A percentile compares a stretch with the other conserved stretches of the same genome.
These are phyloP conservation scores for Cebus imitator DNA, from an alignment of 2,113 vertebrate species.

Conservation along the genomic window DNA sequence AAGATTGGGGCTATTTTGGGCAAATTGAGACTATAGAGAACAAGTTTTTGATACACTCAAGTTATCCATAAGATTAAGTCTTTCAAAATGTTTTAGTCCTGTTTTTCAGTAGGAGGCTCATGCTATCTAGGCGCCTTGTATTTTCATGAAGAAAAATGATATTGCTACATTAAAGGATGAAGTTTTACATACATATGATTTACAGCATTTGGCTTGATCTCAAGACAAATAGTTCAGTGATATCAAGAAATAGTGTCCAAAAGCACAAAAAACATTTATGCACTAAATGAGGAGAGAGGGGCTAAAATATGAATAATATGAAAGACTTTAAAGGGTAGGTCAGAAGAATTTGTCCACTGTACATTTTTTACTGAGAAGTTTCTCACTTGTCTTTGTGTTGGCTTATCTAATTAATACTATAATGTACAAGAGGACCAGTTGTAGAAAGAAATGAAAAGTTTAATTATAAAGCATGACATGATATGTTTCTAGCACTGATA, in stretches of 20 bases:
- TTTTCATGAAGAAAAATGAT: conserved; percentile 74
- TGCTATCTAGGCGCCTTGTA: conserved; percentile 57
- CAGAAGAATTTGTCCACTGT: not conserved
- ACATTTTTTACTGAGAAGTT: conserved; percentile 39
- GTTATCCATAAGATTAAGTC: conserved; percentile 54
- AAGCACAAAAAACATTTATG: conserved; percentile 48
- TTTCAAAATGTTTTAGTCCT: conserved; percentile 47
- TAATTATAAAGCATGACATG: conserved; percentile 42
- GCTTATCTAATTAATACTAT: not conserved
- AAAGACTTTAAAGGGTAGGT: not conserved
- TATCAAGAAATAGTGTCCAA: conserved; percentile 48
- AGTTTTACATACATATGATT: conserved; percentile 65
- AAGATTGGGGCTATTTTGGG: not conserved
- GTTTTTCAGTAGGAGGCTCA: conserved; percentile 46
- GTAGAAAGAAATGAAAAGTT: conserved; percentile 40
- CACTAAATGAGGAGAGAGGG: conserved; percentile 1
- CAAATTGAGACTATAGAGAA: conserved; percentile 72
- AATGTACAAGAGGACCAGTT: conserved; percentile 12
- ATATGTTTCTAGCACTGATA: not conserved
- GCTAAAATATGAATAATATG: not conserved
- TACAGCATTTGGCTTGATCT: conserved; percentile 69
- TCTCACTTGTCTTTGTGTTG: conserved; percentile 23
- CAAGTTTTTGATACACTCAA: conserved; percentile 75
- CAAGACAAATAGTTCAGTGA: conserved; percentile 64
- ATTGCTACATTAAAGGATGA: conserved; percentile 73